Evolutionary conservation across 2,797 vertebrate species (phyloP).

Genomic region (Aulostomus chinensis): DNA sequence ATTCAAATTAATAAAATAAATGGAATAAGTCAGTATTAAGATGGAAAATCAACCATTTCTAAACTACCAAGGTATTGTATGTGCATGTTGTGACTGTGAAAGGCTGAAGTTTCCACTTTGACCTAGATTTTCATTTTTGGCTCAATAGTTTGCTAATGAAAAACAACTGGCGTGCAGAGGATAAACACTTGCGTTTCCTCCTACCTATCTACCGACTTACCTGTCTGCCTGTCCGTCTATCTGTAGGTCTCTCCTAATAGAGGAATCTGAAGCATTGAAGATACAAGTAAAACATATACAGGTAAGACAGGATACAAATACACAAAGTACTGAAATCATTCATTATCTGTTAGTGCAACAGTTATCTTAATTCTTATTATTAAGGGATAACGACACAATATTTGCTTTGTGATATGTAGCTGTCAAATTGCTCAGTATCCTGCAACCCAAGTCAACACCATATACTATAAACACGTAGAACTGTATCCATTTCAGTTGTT

Average conservation of each 20-base stretch:
- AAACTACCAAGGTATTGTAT: no score
- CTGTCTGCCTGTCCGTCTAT: not conserved
- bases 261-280: conserved; percentile 79
- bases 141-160: conserved; percentile 16
- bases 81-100: not conserved
- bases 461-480: no score
- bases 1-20: no score
- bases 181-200: not conserved
- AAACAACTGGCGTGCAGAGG: conserved; percentile 14
- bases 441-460: no score
- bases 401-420: no score
- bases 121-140: conserved; percentile 31
- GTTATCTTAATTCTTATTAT: no score
- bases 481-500: no score
- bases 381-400: no score
- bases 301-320: conserved; percentile 78
- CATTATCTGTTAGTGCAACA: no score
- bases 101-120: conserved; percentile 27
- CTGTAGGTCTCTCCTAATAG: conserved; percentile 78
- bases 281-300: conserved; percentile 76
- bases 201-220: not conserved
- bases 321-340: conserved; percentile 1
- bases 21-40: not conserved
- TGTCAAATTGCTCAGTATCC: no score
- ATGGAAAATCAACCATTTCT: no score